Base-by-base conservation (phyloP, 2,888 invertebrate genomes). In the Calliphora vomitoria region DNA sequence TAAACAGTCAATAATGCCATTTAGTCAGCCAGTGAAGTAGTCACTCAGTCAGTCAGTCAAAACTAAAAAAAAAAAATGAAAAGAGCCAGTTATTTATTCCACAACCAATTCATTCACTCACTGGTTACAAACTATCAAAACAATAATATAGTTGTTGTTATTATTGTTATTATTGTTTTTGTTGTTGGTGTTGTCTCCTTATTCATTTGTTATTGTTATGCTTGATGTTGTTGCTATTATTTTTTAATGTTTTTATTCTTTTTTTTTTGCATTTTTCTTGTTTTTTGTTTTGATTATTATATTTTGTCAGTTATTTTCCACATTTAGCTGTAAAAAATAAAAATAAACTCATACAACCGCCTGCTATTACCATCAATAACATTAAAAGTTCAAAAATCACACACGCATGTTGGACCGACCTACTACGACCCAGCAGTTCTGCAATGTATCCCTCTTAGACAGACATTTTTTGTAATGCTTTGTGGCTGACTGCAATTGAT, bases 301-400 rank as follows among this genome's bases (percentile, higher is more conserved):
- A 69, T 74, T 87, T 85, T 85, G 88, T 88, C 89, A 89, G 89
- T 89, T 89, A 90, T 90, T 91, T 89, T 91, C 89, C 88, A 89
- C 88, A 88, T 89, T 90, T 89, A 90, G 20, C 10, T 60, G 72
- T 81, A 10, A 25, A 25, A 50, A 60, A 38, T 38, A 71, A 25
- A 25, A 41, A 41, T 50, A 25, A 60, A 72, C 10, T 35, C 3
- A 38, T 47, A 47, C 31, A 71, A 62, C 35, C 41, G 8, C 47
- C 25, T 44, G 53, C 55, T 25, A 81, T 10, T 20, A 25, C 66
- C 13, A 78, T 68, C 18, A 76, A 18, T 38, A 50, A 53, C 4
- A 1, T 0, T 13, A 15, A 5, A 8, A 50, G 18, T 18, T 25
- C 6, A 44, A 41, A 20, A 11, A 18, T 15, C 35, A 35, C 15